These are phyloP conservation scores for Drosophila demipolita DNA, from an alignment of 2,888 invertebrate species.

Conservation along the genomic window DNA sequence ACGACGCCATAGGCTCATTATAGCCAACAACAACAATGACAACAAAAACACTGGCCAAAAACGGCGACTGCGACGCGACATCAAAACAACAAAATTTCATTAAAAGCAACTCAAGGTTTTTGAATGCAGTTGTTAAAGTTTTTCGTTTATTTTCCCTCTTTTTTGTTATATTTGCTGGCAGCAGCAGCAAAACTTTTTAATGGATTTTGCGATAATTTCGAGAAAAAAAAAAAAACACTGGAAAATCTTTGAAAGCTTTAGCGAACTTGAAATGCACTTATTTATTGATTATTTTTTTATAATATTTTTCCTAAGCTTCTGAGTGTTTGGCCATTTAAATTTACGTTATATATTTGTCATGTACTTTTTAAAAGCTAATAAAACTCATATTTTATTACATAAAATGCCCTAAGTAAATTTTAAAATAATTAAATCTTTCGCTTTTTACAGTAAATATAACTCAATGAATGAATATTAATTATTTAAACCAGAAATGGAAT, in stretches of 20 bases:
- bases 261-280: conserved; percentile 46
- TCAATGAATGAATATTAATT: no score
- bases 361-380: neutral
- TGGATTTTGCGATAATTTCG: conserved; percentile 63
- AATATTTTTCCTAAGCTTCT: neutral
- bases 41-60: conserved; percentile 20
- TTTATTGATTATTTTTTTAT: conserved; percentile 3
- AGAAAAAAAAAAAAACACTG: conserved; percentile 29
- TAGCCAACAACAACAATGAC: conserved; percentile 8
- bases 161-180: conserved; percentile 16
- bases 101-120: conserved; percentile 77
- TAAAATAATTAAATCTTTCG: no score
- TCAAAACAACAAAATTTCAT: conserved; percentile 59
- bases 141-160: conserved; percentile 33
- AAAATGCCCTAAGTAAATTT: neutral
- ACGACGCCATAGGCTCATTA: conserved; percentile 71
- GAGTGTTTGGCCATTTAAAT: neutral
- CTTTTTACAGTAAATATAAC: neutral
- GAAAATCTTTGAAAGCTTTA: conserved; percentile 22
- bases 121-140: conserved; percentile 71
- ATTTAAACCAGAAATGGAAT: neutral
- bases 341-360: neutral
- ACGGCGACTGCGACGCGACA: conserved; percentile 19
- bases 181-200: conserved; percentile 66
- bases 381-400: neutral